Evolutionary conservation across 2,888 invertebrate genomes (phyloP).

Genomic region (Aspidiotus rigidus): DNA sequence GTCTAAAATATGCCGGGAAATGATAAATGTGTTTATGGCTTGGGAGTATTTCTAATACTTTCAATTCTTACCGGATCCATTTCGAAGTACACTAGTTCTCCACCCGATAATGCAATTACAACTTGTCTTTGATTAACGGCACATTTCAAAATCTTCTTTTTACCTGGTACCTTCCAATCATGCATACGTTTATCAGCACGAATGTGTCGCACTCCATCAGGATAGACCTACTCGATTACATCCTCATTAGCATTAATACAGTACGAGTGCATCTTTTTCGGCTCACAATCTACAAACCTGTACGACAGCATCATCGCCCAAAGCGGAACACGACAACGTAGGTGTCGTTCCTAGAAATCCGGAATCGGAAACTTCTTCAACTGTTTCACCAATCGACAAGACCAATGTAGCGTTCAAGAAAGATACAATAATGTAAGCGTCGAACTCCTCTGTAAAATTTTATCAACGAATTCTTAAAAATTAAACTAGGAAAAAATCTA

Average conservation of each 20-base stretch:
- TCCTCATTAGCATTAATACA: background rate
- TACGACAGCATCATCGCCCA: slow-evolving; percentile 94
- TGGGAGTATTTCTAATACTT: background rate
- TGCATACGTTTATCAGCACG: slow-evolving; percentile 95
- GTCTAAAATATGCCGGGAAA: slow-evolving; percentile 54
- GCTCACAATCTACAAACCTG: slow-evolving; percentile 54
- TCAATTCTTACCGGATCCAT: slow-evolving; percentile 85
- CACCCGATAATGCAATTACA: slow-evolving; percentile 92
- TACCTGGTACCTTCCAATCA: slow-evolving; percentile 98
- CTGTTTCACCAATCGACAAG: slow-evolving; percentile 97
- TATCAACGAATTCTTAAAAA: slow-evolving; percentile 14
- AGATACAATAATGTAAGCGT: slow-evolving; percentile 99
- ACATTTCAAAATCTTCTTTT: slow-evolving; percentile 92
- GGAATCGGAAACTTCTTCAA: slow-evolving; percentile 99
- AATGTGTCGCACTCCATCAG: slow-evolving; percentile 97
- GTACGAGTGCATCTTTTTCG: background rate
- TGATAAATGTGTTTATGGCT: background rate
- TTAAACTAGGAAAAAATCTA: slow-evolving; percentile 9
- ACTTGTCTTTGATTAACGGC: slow-evolving; percentile 98
- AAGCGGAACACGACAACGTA: slow-evolving; percentile 92
- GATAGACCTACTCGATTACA: slow-evolving; percentile 65
- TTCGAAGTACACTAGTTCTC: slow-evolving; percentile 97
- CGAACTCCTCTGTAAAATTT: slow-evolving; percentile 84
- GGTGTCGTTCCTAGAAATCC: slow-evolving; percentile 98
- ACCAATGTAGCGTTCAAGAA: slow-evolving; percentile 98